phyloP scores from a whole-genome alignment of 1,140 invertebrate species.

The Pectinophora gossypiella region DNA sequence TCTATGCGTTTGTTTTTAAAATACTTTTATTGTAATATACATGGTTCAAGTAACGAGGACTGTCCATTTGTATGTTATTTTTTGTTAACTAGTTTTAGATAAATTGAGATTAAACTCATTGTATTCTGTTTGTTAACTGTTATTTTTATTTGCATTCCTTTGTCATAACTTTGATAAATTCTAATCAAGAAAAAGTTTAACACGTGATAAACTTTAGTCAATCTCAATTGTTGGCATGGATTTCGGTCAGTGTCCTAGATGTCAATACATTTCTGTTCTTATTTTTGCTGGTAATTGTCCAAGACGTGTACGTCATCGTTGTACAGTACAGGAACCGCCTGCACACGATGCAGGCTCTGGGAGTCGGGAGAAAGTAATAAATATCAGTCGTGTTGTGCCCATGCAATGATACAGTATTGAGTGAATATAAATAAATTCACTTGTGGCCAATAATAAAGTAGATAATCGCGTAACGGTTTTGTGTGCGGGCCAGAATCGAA shows the following conservation, averaged over 20 bases:
- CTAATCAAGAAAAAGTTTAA: neutral
- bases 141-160: slow-evolving; percentile 11
- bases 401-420: slow-evolving; percentile 44
- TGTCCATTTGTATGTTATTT: slow-evolving; percentile 22
- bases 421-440: slow-evolving; percentile 51
- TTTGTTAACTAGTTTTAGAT: slow-evolving; percentile 70
- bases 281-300: slow-evolving; percentile 69
- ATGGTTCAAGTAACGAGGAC: no score
- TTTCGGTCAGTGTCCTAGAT: slow-evolving; percentile 62
- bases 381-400: slow-evolving; percentile 56
- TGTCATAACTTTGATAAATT: neutral
- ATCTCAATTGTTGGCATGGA: slow-evolving; percentile 50
- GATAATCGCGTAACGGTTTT: slow-evolving; percentile 10
- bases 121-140: slow-evolving; percentile 13
- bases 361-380: slow-evolving; percentile 48
- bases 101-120: slow-evolving; percentile 27
- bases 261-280: slow-evolving; percentile 56
- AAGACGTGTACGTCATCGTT: slow-evolving; percentile 50
- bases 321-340: slow-evolving; percentile 28
- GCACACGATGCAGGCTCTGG: slow-evolving; percentile 23
- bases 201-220: neutral
- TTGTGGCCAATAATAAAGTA: slow-evolving; percentile 44
- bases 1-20: no score
- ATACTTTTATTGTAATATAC: no score
- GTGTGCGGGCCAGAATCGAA: neutral